Evolutionary conservation across 2,113 vertebrate genomes (phyloP).

Genomic region (Dendrocopos noguchii): DNA sequence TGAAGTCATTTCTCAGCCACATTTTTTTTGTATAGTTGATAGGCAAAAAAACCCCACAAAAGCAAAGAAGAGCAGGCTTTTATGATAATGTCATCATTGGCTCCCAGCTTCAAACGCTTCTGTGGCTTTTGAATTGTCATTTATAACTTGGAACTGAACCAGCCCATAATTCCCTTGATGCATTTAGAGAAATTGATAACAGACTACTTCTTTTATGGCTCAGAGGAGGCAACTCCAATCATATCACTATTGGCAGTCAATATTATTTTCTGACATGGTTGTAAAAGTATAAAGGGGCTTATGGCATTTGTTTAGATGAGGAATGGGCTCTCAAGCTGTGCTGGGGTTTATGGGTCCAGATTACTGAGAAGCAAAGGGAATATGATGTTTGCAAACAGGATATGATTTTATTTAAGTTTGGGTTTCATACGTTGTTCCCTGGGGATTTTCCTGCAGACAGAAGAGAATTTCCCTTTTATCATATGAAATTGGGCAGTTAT

Average conservation of each 20-base stretch:
- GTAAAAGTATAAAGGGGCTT: slow-evolving; percentile 84
- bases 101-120: slow-evolving; percentile 85
- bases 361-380: slow-evolving; percentile 80
- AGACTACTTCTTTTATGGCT: slow-evolving; percentile 85
- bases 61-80: slow-evolving; percentile 80
- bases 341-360: slow-evolving; percentile 78
- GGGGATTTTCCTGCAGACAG: slow-evolving; percentile 80
- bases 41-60: slow-evolving; percentile 74
- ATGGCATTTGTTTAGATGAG: slow-evolving; percentile 86
- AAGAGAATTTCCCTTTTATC: slow-evolving; percentile 85
- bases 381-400: slow-evolving; percentile 85
- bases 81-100: slow-evolving; percentile 84
- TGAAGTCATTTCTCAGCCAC: slow-evolving; percentile 78
- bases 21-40: slow-evolving; percentile 77
- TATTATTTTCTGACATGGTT: slow-evolving; percentile 84
- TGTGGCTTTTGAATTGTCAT: slow-evolving; percentile 89
- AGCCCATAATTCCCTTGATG: slow-evolving; percentile 83
- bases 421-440: slow-evolving; percentile 75
- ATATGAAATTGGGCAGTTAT: slow-evolving; percentile 72
- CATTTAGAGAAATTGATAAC: slow-evolving; percentile 89
- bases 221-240: slow-evolving; percentile 81
- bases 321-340: slow-evolving; percentile 82
- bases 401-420: slow-evolving; percentile 85
- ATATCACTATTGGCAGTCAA: slow-evolving; percentile 84
- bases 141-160: slow-evolving; percentile 89